A percentile compares a stretch with the other conserved stretches of the same genome.
Evolutionary conservation across 2,113 vertebrate genomes (phyloP).

Genomic region (Trematomus loennbergii): DNA sequence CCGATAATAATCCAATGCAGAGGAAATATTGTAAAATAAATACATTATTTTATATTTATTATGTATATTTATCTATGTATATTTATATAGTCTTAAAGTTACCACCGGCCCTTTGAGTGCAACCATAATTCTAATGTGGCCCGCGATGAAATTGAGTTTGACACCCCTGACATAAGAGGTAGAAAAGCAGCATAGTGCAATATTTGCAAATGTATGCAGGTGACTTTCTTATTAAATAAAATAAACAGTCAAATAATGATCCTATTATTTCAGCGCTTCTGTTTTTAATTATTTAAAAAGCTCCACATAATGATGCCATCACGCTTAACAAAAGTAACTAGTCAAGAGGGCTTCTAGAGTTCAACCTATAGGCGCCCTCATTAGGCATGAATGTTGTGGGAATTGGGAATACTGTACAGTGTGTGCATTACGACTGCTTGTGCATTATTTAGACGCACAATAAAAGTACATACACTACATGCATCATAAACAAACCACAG

Average conservation of each 20-base stretch:
- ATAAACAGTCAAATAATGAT: not conserved
- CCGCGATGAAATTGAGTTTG: too few species aligned
- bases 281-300: not conserved
- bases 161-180: too few species aligned
- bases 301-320: not conserved
- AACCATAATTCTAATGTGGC: too few species aligned
- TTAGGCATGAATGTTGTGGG: not conserved
- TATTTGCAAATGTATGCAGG: too few species aligned
- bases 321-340: not conserved
- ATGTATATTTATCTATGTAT: too few species aligned
- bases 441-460: not conserved
- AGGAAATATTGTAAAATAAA: too few species aligned
- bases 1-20: too few species aligned
- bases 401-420: not conserved
- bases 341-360: not conserved
- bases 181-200: too few species aligned
- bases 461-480: not conserved
- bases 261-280: not conserved
- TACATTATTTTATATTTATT: too few species aligned
- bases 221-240: too few species aligned
- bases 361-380: not conserved
- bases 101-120: too few species aligned
- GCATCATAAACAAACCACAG: not conserved
- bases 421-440: not conserved
- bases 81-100: too few species aligned